Conservation (phyloP, 2,888 invertebrate species). For the Orchestes rusci region DNA sequence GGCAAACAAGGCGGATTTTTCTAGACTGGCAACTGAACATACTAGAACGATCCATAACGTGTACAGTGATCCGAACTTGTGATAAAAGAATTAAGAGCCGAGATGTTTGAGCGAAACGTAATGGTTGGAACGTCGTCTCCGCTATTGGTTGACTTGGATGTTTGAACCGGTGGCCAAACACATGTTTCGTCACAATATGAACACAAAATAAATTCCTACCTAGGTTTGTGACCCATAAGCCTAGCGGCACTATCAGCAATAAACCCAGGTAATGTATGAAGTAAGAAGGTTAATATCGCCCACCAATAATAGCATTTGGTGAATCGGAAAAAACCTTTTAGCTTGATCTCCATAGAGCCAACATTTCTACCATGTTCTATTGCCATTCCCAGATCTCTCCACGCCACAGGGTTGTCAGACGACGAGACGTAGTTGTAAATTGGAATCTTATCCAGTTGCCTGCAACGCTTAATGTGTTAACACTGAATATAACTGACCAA, state of each 20-base stretch:
- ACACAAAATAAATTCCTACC: no score
- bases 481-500: background rate
- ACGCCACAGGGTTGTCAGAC: slow-evolving; percentile 3
- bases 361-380: slow-evolving; percentile 3
- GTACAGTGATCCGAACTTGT: no score
- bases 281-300: slow-evolving; percentile 9
- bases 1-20: no score
- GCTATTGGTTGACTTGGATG: no score
- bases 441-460: background rate
- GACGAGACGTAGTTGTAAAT: slow-evolving; percentile 9
- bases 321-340: background rate
- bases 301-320: slow-evolving; percentile 8
- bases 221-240: slow-evolving; percentile 9
- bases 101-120: no score
- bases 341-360: background rate
- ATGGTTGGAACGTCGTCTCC: no score
- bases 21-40: no score
- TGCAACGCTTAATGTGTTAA: background rate
- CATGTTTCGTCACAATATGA: no score
- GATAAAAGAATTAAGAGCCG: no score
- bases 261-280: slow-evolving; percentile 15
- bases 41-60: no score
- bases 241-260: slow-evolving; percentile 4
- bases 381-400: slow-evolving; percentile 3
- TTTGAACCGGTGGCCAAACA: no score